A percentile compares a stretch with the other conserved stretches of the same genome.
phyloP scores from a whole-genome alignment of 1,140 invertebrate genomes.

The Harpegnathos saltator region DNA sequence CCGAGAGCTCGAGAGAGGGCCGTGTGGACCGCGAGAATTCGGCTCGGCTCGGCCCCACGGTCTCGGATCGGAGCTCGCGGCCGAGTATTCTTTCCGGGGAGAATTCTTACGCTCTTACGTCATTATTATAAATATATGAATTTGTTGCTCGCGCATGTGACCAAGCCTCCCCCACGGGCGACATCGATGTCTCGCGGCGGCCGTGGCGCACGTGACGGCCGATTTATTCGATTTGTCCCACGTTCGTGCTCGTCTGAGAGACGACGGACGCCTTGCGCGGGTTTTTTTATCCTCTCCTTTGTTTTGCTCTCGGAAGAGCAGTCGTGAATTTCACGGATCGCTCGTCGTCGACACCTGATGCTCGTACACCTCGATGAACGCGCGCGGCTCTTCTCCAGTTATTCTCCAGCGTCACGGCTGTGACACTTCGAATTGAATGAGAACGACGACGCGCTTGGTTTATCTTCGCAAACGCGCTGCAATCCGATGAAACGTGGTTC shows the following conservation, averaged over 20 bases:
- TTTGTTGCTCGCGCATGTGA: not conserved
- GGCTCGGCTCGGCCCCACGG: not conserved
- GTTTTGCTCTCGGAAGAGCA: too few species aligned
- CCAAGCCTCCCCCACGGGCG: not conserved
- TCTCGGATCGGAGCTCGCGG: not conserved
- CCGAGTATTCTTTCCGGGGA: not conserved
- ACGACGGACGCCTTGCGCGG: too few species aligned
- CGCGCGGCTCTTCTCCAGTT: too few species aligned
- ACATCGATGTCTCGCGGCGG: not conserved
- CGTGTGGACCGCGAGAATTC: not conserved
- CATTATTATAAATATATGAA: conserved; percentile 11
- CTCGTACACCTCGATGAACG: too few species aligned
- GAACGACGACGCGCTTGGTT: not conserved
- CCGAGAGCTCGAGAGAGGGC: not conserved
- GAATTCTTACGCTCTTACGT: too few species aligned
- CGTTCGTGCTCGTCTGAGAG: too few species aligned
- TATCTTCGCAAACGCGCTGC: not conserved
- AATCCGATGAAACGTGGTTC: not conserved
- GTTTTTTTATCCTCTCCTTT: too few species aligned
- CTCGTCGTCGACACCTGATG: too few species aligned
- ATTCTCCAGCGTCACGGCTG: not conserved
- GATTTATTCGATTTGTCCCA: too few species aligned
- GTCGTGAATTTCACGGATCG: too few species aligned
- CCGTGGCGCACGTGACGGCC: not conserved
- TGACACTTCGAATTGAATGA: not conserved